Conservation (phyloP, 2,888 invertebrate species). For the Trissoscelio sp. region DNA sequence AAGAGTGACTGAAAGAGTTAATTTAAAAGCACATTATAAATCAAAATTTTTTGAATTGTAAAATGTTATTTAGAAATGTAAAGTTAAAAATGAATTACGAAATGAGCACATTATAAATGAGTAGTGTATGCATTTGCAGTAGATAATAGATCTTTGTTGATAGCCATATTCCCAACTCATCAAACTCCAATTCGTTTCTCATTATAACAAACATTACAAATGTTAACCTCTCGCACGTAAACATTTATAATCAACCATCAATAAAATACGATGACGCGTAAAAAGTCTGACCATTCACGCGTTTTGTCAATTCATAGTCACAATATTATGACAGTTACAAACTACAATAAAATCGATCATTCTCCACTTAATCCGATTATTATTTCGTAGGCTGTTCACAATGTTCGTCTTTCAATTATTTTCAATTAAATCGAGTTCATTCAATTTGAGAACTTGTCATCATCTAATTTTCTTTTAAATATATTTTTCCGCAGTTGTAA, state of each 20-base stretch:
- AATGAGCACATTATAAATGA: background rate
- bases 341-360: conserved; percentile 38
- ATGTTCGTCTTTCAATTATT: conserved; percentile 32
- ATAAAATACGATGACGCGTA: conserved; percentile 35
- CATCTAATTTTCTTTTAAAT: conserved; percentile 5
- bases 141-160: too few species aligned
- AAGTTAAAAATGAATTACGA: too few species aligned
- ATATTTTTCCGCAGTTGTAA: too few species aligned
- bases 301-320: conserved; percentile 48
- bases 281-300: conserved; percentile 16
- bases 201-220: conserved; percentile 10
- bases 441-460: background rate
- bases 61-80: too few species aligned
- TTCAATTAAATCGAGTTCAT: conserved; percentile 23
- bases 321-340: conserved; percentile 42
- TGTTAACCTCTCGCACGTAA: conserved; percentile 6
- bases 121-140: too few species aligned
- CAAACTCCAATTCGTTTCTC: conserved; percentile 11
- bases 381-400: background rate
- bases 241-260: conserved; percentile 36
- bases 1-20: too few species aligned
- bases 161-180: background rate
- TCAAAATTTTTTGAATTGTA: too few species aligned
- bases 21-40: too few species aligned
- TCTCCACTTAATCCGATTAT: conserved; percentile 46